Conservation (phyloP, 2,797 vertebrate species). For the Scolopax rusticola region DNA sequence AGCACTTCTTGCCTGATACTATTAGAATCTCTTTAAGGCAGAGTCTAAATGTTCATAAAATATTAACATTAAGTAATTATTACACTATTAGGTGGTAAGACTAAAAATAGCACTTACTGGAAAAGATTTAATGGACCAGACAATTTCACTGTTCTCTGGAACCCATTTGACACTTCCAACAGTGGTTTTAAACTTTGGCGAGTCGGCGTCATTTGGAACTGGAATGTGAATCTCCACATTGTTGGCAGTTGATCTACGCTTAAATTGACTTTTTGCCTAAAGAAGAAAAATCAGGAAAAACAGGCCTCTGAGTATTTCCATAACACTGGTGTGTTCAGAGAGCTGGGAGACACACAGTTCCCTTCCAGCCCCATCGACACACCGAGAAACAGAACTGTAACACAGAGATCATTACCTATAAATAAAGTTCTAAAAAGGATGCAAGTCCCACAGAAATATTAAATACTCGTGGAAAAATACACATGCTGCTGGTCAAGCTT, state of each 20-base stretch:
- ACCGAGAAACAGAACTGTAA: not conserved
- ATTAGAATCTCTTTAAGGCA: not conserved
- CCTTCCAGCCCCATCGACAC: accelerated
- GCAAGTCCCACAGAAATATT: not conserved
- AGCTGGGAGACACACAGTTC: not conserved
- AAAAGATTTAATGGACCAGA: constrained; percentile 99
- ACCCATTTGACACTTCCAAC: constrained; percentile 99
- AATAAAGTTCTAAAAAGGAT: not conserved
- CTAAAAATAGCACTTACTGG: constrained; percentile 85
- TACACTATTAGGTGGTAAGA: not conserved
- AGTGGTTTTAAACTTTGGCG: constrained; percentile 98
- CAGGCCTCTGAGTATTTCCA: not conserved
- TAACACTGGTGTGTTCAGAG: not conserved
- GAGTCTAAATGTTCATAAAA: not conserved
- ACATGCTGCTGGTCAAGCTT: not conserved
- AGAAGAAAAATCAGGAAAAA: not conserved
- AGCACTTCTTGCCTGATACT: not conserved
- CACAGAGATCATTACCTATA: accelerated
- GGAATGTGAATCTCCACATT: constrained; percentile 99
- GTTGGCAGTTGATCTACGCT: constrained; percentile 96
- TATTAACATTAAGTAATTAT: not conserved
- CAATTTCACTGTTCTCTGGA: constrained; percentile 97
- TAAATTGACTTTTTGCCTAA: constrained; percentile 98
- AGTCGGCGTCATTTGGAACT: constrained; percentile 96
- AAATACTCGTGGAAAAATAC: not conserved